Evolutionary conservation across 2,888 invertebrate species (phyloP).

Genomic region (Lithosia quadra): DNA sequence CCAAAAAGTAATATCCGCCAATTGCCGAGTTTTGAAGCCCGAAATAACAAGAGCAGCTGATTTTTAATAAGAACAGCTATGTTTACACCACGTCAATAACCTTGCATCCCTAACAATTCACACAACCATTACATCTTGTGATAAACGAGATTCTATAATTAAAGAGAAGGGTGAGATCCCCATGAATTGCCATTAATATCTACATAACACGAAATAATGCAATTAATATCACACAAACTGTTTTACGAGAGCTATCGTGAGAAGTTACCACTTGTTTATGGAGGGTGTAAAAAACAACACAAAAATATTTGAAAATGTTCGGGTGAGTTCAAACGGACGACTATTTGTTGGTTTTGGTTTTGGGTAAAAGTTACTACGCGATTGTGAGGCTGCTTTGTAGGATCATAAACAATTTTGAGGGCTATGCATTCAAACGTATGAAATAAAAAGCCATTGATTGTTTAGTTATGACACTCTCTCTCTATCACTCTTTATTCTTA

Average conservation of each 20-base stretch:
- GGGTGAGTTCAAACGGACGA: slow-evolving; percentile 24
- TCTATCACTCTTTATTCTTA: too few species aligned
- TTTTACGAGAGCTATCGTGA: slow-evolving; percentile 77
- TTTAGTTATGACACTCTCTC: too few species aligned
- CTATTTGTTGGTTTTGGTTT: slow-evolving; percentile 6
- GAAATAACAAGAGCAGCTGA: too few species aligned
- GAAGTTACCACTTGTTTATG: slow-evolving; percentile 78
- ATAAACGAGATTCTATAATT: slow-evolving; percentile 82
- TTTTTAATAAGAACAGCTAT: background rate
- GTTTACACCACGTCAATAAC: slow-evolving; percentile 9
- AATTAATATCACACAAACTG: slow-evolving; percentile 81
- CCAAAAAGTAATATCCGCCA: too few species aligned
- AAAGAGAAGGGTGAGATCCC: slow-evolving; percentile 75
- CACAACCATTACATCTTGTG: slow-evolving; percentile 71
- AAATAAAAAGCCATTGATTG: background rate
- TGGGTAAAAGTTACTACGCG: background rate
- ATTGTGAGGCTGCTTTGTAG: background rate
- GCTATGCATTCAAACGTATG: background rate
- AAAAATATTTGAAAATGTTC: slow-evolving; percentile 40
- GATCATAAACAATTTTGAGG: background rate
- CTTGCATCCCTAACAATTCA: slow-evolving; percentile 62
- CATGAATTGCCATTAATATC: slow-evolving; percentile 77
- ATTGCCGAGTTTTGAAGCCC: background rate
- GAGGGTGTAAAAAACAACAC: slow-evolving; percentile 73
- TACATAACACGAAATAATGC: slow-evolving; percentile 83